These are phyloP conservation scores for Apodemia zela DNA, from an alignment of 2,888 invertebrate species.

Conservation along the genomic window DNA sequence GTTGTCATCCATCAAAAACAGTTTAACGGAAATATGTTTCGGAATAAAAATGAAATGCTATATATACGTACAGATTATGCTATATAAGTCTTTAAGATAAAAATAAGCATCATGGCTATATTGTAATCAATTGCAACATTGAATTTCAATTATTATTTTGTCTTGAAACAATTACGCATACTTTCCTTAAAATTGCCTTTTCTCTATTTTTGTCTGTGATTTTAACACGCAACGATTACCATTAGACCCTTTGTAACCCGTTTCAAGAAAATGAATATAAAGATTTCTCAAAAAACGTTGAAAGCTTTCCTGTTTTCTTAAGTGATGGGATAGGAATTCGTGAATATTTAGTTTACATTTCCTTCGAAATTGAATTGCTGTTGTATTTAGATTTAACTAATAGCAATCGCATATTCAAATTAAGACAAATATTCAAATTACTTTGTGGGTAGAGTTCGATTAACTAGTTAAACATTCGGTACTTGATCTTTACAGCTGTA, in stretches of 20 bases:
- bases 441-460: not conserved
- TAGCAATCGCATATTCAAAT: constrained; percentile 14
- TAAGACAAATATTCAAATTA: constrained; percentile 9
- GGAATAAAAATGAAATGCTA: too few relatives aligned
- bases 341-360: constrained; percentile 14
- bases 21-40: too few relatives aligned
- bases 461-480: not conserved
- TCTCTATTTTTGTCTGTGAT: constrained; percentile 7
- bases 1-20: too few relatives aligned
- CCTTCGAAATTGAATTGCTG: constrained; percentile 1
- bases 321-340: constrained; percentile 3
- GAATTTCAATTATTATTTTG: not conserved
- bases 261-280: constrained; percentile 14
- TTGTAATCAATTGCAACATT: not conserved
- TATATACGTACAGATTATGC: too few relatives aligned
- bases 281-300: constrained; percentile 14
- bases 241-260: constrained; percentile 14
- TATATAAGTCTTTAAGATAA: too few relatives aligned
- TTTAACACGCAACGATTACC: constrained; percentile 7
- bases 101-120: too few relatives aligned
- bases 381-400: constrained; percentile 3
- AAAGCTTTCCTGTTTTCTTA: constrained; percentile 8
- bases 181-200: not conserved
- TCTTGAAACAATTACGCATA: not conserved
- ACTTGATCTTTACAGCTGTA: not conserved